These are phyloP conservation scores for Pandion haliaetus DNA, from an alignment of 2,113 vertebrate species.

Conservation along the genomic window DNA sequence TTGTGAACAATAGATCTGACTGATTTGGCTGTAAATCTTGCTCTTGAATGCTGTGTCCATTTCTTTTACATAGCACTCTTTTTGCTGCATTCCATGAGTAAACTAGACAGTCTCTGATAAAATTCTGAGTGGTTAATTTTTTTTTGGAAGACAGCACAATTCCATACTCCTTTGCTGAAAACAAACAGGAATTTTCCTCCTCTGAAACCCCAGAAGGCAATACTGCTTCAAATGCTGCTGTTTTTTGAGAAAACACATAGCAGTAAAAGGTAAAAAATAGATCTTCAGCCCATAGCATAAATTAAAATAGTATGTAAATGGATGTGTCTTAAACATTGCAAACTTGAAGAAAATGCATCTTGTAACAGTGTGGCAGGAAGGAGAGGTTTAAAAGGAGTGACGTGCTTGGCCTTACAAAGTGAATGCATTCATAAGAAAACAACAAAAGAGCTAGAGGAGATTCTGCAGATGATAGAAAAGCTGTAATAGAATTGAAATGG, in stretches of 20 bases:
- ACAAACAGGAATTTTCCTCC: not conserved
- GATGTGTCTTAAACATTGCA: not conserved
- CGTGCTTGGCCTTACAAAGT: not conserved
- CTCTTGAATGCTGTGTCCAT: not conserved
- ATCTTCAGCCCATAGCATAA: not conserved
- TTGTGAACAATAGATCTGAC: not conserved
- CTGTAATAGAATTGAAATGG: not conserved
- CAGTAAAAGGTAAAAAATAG: not conserved
- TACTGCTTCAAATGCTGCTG: not conserved
- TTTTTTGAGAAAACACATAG: not conserved
- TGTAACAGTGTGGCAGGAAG: not conserved
- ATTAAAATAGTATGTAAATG: not conserved
- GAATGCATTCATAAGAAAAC: not conserved
- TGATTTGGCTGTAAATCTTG: not conserved
- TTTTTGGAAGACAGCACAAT: not conserved
- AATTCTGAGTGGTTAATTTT: not conserved
- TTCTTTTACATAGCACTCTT: not conserved
- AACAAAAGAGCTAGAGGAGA: not conserved
- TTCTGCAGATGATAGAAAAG: not conserved
- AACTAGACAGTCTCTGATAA: not conserved
- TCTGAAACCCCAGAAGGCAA: not conserved
- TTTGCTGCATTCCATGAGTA: not conserved
- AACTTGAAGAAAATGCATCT: not conserved
- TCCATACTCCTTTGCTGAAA: not conserved
- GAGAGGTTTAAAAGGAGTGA: not conserved